These are phyloP conservation scores for Grus americana DNA, from an alignment of 2,113 vertebrate species.

Conservation along the genomic window DNA sequence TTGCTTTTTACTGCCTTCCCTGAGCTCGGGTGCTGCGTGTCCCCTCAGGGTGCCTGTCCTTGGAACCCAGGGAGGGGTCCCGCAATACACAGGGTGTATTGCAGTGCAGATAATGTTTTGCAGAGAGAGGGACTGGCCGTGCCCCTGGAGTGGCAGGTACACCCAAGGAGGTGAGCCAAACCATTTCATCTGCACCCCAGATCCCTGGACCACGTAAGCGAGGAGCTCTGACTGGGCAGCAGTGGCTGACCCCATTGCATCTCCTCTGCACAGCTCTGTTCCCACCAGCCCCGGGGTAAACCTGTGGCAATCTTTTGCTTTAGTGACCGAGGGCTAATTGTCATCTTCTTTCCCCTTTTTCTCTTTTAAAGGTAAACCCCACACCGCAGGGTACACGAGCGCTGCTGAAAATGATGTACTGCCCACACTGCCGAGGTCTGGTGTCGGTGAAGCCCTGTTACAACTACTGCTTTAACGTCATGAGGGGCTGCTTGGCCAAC, in stretches of 20 bases:
- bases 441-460: slow-evolving; percentile 92
- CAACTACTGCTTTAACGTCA: slow-evolving; percentile 97
- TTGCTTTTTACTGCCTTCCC: background rate
- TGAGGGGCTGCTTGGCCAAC: slow-evolving; percentile 95
- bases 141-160: background rate
- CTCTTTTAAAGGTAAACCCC: slow-evolving; percentile 83
- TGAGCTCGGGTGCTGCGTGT: background rate
- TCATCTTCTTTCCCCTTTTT: background rate
- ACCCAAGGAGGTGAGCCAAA: background rate
- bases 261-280: background rate
- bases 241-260: accelerated
- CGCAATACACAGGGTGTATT: background rate
- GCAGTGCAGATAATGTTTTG: background rate
- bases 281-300: too few relatives aligned
- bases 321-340: background rate
- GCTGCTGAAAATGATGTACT: slow-evolving; percentile 95
- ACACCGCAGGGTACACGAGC: slow-evolving; percentile 88
- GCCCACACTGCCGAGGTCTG: slow-evolving; percentile 91
- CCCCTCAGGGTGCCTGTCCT: background rate
- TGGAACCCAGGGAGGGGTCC: background rate
- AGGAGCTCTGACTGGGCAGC: accelerated
- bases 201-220: accelerated
- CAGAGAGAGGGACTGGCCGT: accelerated
- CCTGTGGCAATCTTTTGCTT: background rate
- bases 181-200: background rate